Conservation (phyloP, 2,797 vertebrate species). For the Mormyrops attenuatus region DNA sequence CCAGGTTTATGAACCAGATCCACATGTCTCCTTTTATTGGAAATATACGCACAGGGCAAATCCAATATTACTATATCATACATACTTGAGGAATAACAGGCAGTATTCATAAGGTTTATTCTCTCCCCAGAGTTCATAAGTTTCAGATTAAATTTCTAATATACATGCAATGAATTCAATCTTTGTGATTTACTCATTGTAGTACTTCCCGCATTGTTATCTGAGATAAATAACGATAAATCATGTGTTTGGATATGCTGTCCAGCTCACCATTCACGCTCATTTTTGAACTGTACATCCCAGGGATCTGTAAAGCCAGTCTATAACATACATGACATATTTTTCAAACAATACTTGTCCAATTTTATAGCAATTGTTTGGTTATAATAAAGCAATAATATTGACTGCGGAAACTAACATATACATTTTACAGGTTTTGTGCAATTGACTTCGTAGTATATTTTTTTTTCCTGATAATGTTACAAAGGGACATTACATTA, state of each 20-base stretch:
- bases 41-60: background rate
- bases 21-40: background rate
- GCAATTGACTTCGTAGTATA: background rate
- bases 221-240: background rate
- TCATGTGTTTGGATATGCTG: background rate
- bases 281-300: background rate
- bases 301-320: background rate
- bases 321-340: background rate
- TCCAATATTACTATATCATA: constrained; percentile 4
- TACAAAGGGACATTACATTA: background rate
- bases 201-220: background rate
- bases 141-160: constrained; percentile 10
- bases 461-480: background rate
- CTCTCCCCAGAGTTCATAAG: background rate
- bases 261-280: background rate
- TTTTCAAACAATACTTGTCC: background rate
- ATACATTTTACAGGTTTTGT: background rate
- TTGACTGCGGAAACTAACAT: background rate
- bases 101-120: background rate
- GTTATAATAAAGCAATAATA: background rate
- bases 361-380: background rate
- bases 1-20: background rate
- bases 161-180: constrained; percentile 12
- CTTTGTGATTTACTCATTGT: constrained; percentile 11
- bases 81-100: background rate